Base-by-base conservation (phyloP, 2,113 vertebrate genomes). In the Nothocercus nigrocapillus region DNA sequence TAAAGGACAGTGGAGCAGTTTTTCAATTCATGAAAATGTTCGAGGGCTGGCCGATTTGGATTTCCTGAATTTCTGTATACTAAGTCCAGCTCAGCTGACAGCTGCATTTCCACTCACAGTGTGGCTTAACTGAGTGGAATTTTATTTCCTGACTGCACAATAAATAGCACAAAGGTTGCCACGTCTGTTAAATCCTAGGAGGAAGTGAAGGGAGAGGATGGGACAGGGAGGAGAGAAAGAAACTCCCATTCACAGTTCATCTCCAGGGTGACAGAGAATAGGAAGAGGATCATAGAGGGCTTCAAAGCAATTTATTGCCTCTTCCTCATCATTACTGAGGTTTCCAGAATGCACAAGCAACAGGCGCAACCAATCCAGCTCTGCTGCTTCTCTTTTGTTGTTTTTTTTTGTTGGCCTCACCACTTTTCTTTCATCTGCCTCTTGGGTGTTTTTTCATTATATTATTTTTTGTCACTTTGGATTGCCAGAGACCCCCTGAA, bases 281-380 rank as follows among this genome's bases (percentile, higher is more conserved):
- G 51, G 28, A 30, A 82, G 91, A 89, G 67, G 88, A 94, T 96
- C 88, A 82, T 22, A 59, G 53, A 84, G 69, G 68, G 7, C 70
- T 97, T 96, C 86, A 91, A 93, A 89, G 63, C 76, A 95, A 92
- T 93, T 96, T 97, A 90, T 88, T 94, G 73, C 75, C 34, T 62
- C 68, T 36, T 92, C 64, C 92, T 93, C 63, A 38, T 94, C 6
- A 34, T 92, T 94, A 89, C 68, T 68, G 53, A 42, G 91, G 89
- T 86, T 95, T 96, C 47, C 66, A 93, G 76, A 93, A 62, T 38
- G 59, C 76, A 67, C 51, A 87, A 78, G 73, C 58, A 91, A 54
- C 72, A 63, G 58, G 54, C 59, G 30, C 61, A 85, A 32, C 47
- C 20, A 84, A 59, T 62, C 67, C 89, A 91, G 18, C 24, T 25